Evolutionary conservation across 2,888 invertebrate genomes (phyloP).

Genomic region (Callimorpha dominula): DNA sequence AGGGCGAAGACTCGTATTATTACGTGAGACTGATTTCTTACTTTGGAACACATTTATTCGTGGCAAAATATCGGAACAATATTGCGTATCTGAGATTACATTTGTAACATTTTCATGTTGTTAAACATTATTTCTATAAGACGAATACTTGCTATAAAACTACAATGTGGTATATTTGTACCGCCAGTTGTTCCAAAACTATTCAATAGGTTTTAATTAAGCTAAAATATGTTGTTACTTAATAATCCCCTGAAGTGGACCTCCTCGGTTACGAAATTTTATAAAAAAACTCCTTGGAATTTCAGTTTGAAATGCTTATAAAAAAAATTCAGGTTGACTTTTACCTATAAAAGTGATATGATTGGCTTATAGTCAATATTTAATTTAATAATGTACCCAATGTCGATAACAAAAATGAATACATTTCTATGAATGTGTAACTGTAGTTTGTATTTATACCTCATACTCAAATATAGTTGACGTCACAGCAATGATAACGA

Average conservation of each 20-base stretch:
- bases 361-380: conserved; percentile 49
- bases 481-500: too few relatives aligned
- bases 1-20: conserved; percentile 49
- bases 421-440: conserved; percentile 75
- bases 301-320: conserved; percentile 32
- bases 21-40: conserved; percentile 55
- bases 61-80: conserved; percentile 19
- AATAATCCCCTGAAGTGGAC: conserved; percentile 32
- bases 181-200: conserved; percentile 53
- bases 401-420: conserved; percentile 69
- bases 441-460: conserved; percentile 30
- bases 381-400: conserved; percentile 72
- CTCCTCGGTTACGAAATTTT: conserved; percentile 21
- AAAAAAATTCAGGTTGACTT: conserved; percentile 32
- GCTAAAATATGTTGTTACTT: conserved; percentile 53
- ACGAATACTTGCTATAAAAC: conserved; percentile 57
- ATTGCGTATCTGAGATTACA: conserved; percentile 25
- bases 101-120: conserved; percentile 20
- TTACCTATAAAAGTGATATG: conserved; percentile 48
- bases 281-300: conserved; percentile 29
- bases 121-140: conserved; percentile 19
- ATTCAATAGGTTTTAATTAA: conserved; percentile 50
- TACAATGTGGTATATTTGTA: conserved; percentile 48
- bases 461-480: neutral
- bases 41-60: conserved; percentile 22